These are phyloP conservation scores for Miltochrista miniata DNA, from an alignment of 2,888 invertebrate species.

Conservation along the genomic window DNA sequence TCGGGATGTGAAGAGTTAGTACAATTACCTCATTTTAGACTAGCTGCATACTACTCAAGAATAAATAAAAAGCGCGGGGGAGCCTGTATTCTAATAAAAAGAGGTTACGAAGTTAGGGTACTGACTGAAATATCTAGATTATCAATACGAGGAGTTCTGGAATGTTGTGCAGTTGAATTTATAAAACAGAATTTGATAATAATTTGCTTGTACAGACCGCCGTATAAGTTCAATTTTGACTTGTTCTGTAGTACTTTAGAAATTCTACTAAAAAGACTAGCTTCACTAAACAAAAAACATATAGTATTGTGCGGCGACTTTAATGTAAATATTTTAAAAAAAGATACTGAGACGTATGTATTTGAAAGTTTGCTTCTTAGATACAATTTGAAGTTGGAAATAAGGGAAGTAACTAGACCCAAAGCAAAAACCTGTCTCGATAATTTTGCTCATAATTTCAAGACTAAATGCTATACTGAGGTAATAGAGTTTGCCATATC, in stretches of 20 bases:
- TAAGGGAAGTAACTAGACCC: not conserved
- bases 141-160: not conserved
- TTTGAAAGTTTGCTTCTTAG: not conserved
- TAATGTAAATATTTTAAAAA: not conserved
- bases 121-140: not conserved
- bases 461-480: not conserved
- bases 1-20: not conserved
- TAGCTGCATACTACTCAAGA: slow-evolving; percentile 2
- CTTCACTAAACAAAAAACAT: not conserved
- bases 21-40: not conserved
- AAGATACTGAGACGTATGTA: not conserved
- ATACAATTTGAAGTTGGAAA: not conserved
- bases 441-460: not conserved
- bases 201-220: not conserved
- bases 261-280: not conserved
- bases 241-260: not conserved
- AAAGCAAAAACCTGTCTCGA: not conserved
- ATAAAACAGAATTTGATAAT: not conserved
- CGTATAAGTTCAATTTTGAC: not conserved
- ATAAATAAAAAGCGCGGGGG: not conserved
- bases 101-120: not conserved
- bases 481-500: not conserved
- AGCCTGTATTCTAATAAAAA: slow-evolving; percentile 1
- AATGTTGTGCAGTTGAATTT: slow-evolving; percentile 3
- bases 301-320: not conserved